Evolutionary conservation across 2,888 invertebrate species (phyloP).

Genomic region (Celastrina argiolus): DNA sequence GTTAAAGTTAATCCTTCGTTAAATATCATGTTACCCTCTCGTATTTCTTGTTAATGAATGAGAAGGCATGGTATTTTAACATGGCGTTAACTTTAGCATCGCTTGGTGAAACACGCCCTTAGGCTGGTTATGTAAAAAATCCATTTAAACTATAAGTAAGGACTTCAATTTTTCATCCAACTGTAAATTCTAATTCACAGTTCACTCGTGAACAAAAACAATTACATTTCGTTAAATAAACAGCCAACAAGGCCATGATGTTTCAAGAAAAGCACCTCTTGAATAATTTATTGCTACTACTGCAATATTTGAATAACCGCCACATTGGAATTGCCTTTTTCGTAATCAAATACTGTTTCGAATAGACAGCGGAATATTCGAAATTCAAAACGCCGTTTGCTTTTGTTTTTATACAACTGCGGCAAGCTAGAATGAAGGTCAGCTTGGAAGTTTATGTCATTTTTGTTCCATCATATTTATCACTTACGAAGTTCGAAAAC

Average conservation of each 20-base stretch:
- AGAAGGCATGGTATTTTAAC: no score
- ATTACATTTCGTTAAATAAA: conserved; percentile 10
- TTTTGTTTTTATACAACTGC: neutral
- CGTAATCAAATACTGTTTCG: conserved; percentile 51
- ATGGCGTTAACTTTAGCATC: no score
- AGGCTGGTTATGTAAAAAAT: no score
- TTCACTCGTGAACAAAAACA: conserved; percentile 12
- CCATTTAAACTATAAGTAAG: no score
- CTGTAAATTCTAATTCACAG: conserved; percentile 9
- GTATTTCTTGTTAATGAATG: no score
- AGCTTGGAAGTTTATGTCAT: no score
- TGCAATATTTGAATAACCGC: conserved; percentile 23
- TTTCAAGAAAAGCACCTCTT: conserved; percentile 22
- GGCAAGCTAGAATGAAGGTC: no score
- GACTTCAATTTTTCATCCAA: neutral
- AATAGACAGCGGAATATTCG: conserved; percentile 27
- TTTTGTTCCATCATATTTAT: no score
- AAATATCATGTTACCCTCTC: no score
- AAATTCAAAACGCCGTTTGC: neutral
- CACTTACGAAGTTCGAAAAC: no score
- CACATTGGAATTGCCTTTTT: conserved; percentile 35
- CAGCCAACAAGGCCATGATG: neutral
- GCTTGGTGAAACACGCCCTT: no score
- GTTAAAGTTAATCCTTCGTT: no score
- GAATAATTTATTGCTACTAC: conserved; percentile 23